Conservation (phyloP, 2,888 invertebrate species). For the Epirrhoe alternata region DNA sequence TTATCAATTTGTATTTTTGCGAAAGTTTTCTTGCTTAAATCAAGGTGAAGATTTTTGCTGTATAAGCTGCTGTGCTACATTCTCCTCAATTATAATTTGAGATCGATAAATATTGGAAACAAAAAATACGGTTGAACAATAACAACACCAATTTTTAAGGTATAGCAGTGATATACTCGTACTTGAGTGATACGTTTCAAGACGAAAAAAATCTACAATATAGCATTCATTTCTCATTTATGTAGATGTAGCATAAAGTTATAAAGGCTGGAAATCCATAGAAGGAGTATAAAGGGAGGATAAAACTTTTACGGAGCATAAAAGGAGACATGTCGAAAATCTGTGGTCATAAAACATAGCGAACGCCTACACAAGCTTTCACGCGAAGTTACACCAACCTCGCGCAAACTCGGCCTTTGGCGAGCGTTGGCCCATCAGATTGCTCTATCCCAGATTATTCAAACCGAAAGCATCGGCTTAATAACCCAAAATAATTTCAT, state of each 20-base stretch:
- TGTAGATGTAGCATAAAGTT: constrained; percentile 43
- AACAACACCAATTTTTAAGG: neutral
- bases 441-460: constrained; percentile 34
- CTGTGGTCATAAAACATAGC: constrained; percentile 67
- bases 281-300: constrained; percentile 56
- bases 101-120: neutral
- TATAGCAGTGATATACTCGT: neutral
- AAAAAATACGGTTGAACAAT: neutral
- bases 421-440: constrained; percentile 40
- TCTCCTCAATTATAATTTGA: neutral
- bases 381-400: constrained; percentile 37
- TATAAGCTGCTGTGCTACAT: neutral
- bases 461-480: constrained; percentile 45
- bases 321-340: constrained; percentile 72
- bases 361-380: constrained; percentile 51
- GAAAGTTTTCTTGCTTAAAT: constrained; percentile 1
- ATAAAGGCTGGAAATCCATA: constrained; percentile 57
- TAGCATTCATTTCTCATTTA: constrained; percentile 27
- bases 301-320: constrained; percentile 74
- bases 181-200: neutral
- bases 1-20: constrained; percentile 2
- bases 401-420: constrained; percentile 24
- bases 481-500: constrained; percentile 42
- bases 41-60: neutral
- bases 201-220: constrained; percentile 1